A percentile compares a stretch with the other conserved stretches of the same genome.
phyloP scores from a whole-genome alignment of 2,797 vertebrate genomes.

The Rhabdophis nuchalis region DNA sequence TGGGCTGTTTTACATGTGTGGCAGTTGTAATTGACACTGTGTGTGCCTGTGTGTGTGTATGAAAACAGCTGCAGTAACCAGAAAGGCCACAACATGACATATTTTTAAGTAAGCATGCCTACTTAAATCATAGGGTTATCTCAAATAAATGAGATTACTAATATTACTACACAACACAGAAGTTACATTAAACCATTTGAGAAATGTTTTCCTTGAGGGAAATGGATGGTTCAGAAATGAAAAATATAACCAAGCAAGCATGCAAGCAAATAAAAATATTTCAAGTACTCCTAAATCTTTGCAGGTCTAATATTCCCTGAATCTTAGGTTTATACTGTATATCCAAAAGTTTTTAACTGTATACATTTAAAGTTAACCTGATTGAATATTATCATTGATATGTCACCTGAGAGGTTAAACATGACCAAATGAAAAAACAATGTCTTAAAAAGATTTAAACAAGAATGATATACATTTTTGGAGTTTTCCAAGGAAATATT shows the following conservation, averaged over 20 bases:
- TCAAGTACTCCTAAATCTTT: neutral
- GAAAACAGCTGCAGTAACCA: neutral
- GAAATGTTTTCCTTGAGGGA: neutral
- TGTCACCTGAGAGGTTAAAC: neutral
- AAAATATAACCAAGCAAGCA: neutral
- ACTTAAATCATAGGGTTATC: neutral
- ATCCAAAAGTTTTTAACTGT: neutral
- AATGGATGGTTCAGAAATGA: neutral
- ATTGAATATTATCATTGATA: constrained; percentile 17
- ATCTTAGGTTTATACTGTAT: constrained; percentile 1
- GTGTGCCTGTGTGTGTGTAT: no score
- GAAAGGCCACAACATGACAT: neutral
- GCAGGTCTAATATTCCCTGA: neutral
- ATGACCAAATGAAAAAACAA: neutral
- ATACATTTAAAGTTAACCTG: constrained; percentile 11
- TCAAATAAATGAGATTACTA: neutral
- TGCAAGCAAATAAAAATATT: neutral
- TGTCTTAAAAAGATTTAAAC: constrained; percentile 1
- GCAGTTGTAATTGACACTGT: no score
- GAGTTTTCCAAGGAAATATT: neutral
- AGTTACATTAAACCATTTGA: neutral
- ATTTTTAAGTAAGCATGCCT: neutral
- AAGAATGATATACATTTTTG: neutral
- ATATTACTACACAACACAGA: neutral
- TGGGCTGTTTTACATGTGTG: no score